These are phyloP conservation scores for Hemithea aestivaria DNA, from an alignment of 2,888 invertebrate species.

Conservation along the genomic window DNA sequence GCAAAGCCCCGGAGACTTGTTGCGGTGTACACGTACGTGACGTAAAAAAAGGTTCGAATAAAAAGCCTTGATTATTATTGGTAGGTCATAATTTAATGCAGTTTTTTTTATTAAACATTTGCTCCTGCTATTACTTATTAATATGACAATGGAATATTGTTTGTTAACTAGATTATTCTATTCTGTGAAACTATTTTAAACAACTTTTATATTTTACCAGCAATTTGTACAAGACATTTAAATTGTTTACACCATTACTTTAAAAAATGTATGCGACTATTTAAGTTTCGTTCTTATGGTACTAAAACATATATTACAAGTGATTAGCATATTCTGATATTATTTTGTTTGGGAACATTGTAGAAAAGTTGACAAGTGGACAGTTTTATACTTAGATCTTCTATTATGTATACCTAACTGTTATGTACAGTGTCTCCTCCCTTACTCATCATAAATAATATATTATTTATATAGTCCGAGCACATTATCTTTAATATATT, in stretches of 20 bases:
- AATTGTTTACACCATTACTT: conserved; percentile 55
- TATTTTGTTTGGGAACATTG: conserved; percentile 21
- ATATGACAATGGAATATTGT: conserved; percentile 80
- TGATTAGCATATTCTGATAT: conserved; percentile 11
- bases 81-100: conserved; percentile 79
- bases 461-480: conserved; percentile 13
- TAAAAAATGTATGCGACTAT: conserved; percentile 41
- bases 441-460: conserved; percentile 23
- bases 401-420: conserved; percentile 12
- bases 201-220: conserved; percentile 77
- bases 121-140: conserved; percentile 75
- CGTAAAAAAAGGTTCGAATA: conserved; percentile 38
- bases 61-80: conserved; percentile 67
- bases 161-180: conserved; percentile 76
- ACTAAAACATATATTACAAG: conserved; percentile 39
- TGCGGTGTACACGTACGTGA: too few relatives aligned
- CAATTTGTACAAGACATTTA: conserved; percentile 61
- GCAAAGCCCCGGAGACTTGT: too few relatives aligned
- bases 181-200: conserved; percentile 75
- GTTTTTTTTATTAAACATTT: conserved; percentile 74
- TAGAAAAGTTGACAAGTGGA: conserved; percentile 27
- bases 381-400: conserved; percentile 23
- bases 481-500: neutral
- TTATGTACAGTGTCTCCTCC: conserved; percentile 20
- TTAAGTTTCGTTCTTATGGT: conserved; percentile 40